phyloP scores from a whole-genome alignment of 35 echinoderm and acorn worm genomes.

The Heliocidaris erythrogramma region DNA sequence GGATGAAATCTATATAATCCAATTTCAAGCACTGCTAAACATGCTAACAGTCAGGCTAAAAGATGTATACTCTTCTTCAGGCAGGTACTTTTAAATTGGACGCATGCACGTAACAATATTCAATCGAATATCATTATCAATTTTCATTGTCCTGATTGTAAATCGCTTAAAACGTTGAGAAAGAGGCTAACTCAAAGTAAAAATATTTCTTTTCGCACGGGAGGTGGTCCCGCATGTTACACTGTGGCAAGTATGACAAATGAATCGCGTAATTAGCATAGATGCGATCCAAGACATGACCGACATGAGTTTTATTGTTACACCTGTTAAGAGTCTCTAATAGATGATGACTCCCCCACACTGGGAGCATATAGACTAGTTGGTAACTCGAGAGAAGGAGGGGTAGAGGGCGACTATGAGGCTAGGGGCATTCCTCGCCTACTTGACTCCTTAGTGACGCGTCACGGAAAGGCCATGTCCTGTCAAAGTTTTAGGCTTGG shows the following conservation, averaged over 20 bases:
- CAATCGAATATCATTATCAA: too few relatives aligned
- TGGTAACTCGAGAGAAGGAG: neutral
- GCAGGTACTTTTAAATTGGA: too few relatives aligned
- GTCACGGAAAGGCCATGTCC: neutral
- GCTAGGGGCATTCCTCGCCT: neutral
- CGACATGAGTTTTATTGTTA: neutral
- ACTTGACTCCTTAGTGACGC: neutral
- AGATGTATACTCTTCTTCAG: too few relatives aligned
- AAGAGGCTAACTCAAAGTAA: neutral
- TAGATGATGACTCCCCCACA: neutral
- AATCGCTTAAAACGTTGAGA: neutral
- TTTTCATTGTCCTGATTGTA: too few relatives aligned
- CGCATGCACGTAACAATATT: too few relatives aligned
- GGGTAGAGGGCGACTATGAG: neutral
- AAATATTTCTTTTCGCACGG: neutral
- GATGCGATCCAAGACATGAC: neutral
- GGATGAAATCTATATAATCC: too few relatives aligned
- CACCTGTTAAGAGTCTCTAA: neutral
- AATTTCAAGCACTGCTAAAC: too few relatives aligned
- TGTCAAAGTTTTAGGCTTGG: neutral
- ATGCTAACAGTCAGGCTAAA: too few relatives aligned
- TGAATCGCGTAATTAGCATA: conserved; percentile 5
- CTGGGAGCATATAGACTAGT: neutral
- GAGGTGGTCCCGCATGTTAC: neutral
- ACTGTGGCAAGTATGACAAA: neutral